These are phyloP conservation scores for Pseudonaja textilis DNA, from an alignment of 2,113 vertebrate species.

Conservation along the genomic window DNA sequence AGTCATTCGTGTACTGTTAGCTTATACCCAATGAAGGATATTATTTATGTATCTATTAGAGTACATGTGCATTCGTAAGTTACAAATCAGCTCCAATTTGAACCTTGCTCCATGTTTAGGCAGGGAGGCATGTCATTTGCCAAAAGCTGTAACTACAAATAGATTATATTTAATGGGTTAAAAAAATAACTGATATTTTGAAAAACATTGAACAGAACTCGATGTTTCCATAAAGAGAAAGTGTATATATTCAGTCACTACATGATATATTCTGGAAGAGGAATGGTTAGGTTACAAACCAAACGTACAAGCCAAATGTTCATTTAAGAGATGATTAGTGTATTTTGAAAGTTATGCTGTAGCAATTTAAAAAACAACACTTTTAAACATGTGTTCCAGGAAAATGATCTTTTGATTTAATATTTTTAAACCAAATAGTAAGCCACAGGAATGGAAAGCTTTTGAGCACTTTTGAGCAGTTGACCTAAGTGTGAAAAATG, in stretches of 20 bases:
- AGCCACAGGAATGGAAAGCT: not conserved
- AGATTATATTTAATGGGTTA: not conserved
- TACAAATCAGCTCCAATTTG: not conserved
- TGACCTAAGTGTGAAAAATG: not conserved
- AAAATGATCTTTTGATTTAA: not conserved
- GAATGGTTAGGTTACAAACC: not conserved
- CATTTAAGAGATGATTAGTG: not conserved
- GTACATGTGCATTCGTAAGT: not conserved
- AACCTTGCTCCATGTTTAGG: not conserved
- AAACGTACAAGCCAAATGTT: not conserved
- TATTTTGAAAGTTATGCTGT: not conserved
- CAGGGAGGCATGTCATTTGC: not conserved
- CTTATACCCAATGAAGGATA: not conserved
- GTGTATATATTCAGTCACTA: not conserved
- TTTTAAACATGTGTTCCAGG: not conserved
- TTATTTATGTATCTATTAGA: not conserved
- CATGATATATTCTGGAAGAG: not conserved
- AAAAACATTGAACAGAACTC: not conserved
- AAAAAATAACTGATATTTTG: not conserved
- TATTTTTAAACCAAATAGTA: not conserved
- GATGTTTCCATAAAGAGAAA: not conserved
- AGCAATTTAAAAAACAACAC: not conserved
- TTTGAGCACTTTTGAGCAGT: not conserved
- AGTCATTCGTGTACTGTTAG: not conserved
- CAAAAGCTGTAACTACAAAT: not conserved